phyloP scores from a whole-genome alignment of 2,113 vertebrate genomes.

The Prionailurus viverrinus region DNA sequence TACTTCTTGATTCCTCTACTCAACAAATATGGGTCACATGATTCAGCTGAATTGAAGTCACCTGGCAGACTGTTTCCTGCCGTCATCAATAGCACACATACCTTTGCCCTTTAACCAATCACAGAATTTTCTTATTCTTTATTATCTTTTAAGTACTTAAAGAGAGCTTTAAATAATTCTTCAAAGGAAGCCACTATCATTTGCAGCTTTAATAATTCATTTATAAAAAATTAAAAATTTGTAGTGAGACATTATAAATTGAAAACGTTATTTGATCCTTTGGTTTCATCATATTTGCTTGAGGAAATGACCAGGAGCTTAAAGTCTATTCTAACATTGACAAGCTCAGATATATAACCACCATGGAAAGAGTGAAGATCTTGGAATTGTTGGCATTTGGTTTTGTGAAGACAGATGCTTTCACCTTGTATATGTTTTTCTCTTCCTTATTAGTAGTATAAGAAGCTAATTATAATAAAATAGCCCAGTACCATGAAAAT shows the following conservation, averaged over 20 bases:
- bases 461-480: slow-evolving; percentile 54
- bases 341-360: not conserved
- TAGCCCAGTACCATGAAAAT: slow-evolving; percentile 22
- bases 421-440: slow-evolving; percentile 2
- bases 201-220: slow-evolving; percentile 20
- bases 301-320: slow-evolving; percentile 15
- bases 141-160: slow-evolving; percentile 32
- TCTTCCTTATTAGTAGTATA: slow-evolving; percentile 22
- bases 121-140: slow-evolving; percentile 42
- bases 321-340: slow-evolving; percentile 24
- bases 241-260: not conserved
- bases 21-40: not conserved
- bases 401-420: slow-evolving; percentile 37
- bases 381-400: not conserved
- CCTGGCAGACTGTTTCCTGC: not conserved
- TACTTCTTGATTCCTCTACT: not conserved
- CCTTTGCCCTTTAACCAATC: slow-evolving; percentile 24
- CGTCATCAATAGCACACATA: not conserved
- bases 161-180: slow-evolving; percentile 49
- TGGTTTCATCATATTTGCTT: slow-evolving; percentile 45
- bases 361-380: not conserved
- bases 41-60: not conserved
- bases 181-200: slow-evolving; percentile 23
- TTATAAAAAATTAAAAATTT: slow-evolving; percentile 55
- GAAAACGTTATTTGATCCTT: slow-evolving; percentile 38